Evolutionary conservation across 2,113 vertebrate genomes (phyloP).

Genomic region (Eonycteris spelaea): DNA sequence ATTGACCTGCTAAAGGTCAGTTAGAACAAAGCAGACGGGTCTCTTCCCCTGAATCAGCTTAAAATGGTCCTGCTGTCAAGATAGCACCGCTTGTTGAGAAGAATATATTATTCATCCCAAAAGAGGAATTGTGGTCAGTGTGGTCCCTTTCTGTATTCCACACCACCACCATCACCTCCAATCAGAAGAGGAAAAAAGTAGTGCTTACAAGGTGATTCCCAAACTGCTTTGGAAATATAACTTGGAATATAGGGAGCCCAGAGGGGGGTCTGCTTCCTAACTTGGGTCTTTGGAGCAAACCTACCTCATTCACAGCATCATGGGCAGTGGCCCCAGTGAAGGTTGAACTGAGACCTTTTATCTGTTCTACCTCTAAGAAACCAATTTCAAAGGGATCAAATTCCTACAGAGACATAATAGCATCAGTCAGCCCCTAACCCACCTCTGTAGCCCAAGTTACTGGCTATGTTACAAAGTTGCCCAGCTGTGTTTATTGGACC

Average conservation of each 20-base stretch:
- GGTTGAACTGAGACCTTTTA: background rate
- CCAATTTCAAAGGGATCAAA: background rate
- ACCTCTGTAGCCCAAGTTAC: background rate
- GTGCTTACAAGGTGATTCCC: background rate
- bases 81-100: background rate
- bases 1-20: constrained; percentile 23
- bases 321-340: background rate
- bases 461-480: background rate
- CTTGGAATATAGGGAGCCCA: background rate
- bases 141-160: background rate
- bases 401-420: background rate
- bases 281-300: background rate
- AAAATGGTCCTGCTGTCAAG: background rate
- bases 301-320: background rate
- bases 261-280: background rate
- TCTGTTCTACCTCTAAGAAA: background rate
- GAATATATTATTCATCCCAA: background rate
- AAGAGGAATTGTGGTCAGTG: background rate
- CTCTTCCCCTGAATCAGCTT: background rate
- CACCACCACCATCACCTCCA: background rate
- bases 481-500: background rate
- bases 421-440: background rate
- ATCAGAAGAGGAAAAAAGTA: background rate
- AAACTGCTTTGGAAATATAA: background rate
- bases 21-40: constrained; percentile 1